Base-by-base conservation (phyloP, 2,113 vertebrate genomes). In the Austrofundulus limnaeus region DNA sequence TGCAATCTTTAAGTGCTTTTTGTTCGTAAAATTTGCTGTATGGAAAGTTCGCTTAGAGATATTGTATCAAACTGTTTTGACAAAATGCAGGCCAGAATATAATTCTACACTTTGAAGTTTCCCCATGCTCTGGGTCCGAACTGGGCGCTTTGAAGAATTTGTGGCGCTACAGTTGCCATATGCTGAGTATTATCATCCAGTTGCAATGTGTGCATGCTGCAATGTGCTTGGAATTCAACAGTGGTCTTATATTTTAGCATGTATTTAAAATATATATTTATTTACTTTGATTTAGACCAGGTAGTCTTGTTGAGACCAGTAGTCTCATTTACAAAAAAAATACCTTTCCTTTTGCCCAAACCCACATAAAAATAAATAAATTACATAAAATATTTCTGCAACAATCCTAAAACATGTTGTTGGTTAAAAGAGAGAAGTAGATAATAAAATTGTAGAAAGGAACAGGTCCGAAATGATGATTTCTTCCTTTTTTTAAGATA, bases 101-200 rank as follows among this genome's bases (percentile, higher is more conserved):
- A 78, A 80, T 74, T 83, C 60, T 57, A 25, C 37, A 54, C 66
- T 59, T 68, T 71, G 75, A 82, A 73, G 80, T 80, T 80, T 69
- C 76, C 77, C 83, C 82, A 80, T 86, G 85, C 66, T 87, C 85
- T 61, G 62, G 76, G 70, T 85, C 70, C 74, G 55, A 63, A 31
- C 62, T 8, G 59, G 71, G 63, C 66, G 48, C 74, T 86, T 87
- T 91, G 80, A 87, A 85, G 77, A 78, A 62, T 71, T 49, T 45
- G 34, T 77, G 69, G 56, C 73, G 65, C 66, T 70, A 50, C 65
- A 62, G 75, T 80, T 77, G 39, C 70, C 89, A 88, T 88, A 81
- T 90, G 90, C 84, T 90, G 72, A 69, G 69, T 74, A 85, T 90
- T 88, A 89, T 61, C 68, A 77, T 67, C 59, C 51, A 23, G 46